Evolutionary conservation across 2,888 invertebrate genomes (phyloP).

Genomic region (Eilema sororculum): DNA sequence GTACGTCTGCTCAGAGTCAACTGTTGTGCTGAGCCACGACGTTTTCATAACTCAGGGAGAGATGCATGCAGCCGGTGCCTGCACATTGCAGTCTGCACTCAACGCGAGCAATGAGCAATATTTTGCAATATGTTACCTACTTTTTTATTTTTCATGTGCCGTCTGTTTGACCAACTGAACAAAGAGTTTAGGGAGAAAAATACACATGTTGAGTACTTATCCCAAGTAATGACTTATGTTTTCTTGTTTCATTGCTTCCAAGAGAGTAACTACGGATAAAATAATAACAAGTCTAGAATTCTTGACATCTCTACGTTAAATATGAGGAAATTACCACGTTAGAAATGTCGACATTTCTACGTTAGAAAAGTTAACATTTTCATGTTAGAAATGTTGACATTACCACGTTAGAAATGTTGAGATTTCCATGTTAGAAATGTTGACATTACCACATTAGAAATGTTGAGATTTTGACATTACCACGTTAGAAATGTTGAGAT

Average conservation of each 20-base stretch:
- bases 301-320: too few relatives aligned
- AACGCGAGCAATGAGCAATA: constrained; percentile 70
- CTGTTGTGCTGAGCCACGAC: constrained; percentile 81
- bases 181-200: constrained; percentile 13
- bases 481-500: too few relatives aligned
- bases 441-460: too few relatives aligned
- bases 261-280: background rate
- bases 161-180: constrained; percentile 48
- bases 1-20: constrained; percentile 79
- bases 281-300: background rate
- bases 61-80: constrained; percentile 58
- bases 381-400: too few relatives aligned
- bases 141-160: constrained; percentile 37
- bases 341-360: too few relatives aligned
- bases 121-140: constrained; percentile 56
- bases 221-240: background rate
- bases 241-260: background rate
- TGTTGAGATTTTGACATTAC: too few relatives aligned
- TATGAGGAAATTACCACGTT: too few relatives aligned
- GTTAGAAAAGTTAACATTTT: too few relatives aligned
- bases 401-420: too few relatives aligned
- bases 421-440: too few relatives aligned
- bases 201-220: background rate
- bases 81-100: constrained; percentile 49
- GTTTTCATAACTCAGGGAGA: constrained; percentile 74